These are phyloP conservation scores for Allobates femoralis DNA, from an alignment of 2,797 vertebrate species.

Conservation along the genomic window DNA sequence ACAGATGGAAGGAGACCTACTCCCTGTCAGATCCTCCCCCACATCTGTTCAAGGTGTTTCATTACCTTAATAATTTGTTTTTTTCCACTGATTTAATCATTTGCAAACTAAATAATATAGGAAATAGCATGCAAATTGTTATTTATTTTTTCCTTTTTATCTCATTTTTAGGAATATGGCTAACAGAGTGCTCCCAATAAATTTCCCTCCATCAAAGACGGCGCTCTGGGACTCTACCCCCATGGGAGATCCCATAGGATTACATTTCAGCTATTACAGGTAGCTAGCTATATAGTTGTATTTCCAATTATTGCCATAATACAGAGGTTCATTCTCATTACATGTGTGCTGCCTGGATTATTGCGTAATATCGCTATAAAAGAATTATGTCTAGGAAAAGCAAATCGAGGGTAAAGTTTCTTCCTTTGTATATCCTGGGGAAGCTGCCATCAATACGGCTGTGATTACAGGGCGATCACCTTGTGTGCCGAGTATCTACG, in stretches of 20 bases:
- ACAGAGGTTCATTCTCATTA: not conserved
- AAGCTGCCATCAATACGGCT: too few species aligned
- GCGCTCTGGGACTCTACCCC: slow-evolving; percentile 88
- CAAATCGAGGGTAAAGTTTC: too few species aligned
- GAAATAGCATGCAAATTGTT: not conserved
- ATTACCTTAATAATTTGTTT: too few species aligned
- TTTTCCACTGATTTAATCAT: not conserved
- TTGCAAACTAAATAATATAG: not conserved
- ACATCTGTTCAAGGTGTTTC: slow-evolving; percentile 15
- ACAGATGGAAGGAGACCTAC: not conserved
- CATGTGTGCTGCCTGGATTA: not conserved
- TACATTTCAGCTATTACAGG: slow-evolving; percentile 86
- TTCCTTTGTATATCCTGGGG: too few species aligned
- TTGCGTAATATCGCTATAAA: too few species aligned
- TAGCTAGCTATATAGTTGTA: slow-evolving; percentile 71
- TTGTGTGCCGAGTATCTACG: too few species aligned
- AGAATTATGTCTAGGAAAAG: too few species aligned
- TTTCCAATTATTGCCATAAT: slow-evolving; percentile 3
- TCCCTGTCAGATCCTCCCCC: not conserved
- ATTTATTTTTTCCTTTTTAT: not conserved
- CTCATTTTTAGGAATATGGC: slow-evolving; percentile 66
- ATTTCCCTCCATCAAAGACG: slow-evolving; percentile 86
- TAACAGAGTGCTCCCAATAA: slow-evolving; percentile 76
- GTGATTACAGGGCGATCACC: too few species aligned
- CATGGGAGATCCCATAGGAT: slow-evolving; percentile 77